Percentiles rank a stretch among this genome's conserved stretches.
Evolutionary conservation across 1,140 invertebrate genomes (phyloP).

Genomic region (Pseudomyrmex cubaensis): DNA sequence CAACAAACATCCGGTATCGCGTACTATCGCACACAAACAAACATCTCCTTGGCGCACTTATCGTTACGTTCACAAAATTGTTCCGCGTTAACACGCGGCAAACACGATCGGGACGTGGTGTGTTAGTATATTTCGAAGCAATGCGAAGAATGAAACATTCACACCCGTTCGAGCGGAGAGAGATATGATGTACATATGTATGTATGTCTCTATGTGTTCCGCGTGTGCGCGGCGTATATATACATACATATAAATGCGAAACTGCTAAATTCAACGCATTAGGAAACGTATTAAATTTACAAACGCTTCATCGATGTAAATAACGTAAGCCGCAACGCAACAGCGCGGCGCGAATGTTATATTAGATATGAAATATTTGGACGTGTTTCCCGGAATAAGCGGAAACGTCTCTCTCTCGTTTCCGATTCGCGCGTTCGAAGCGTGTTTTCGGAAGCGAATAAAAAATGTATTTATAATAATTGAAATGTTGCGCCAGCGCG

Average conservation of each 20-base stretch:
- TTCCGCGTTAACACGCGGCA: neutral
- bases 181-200: neutral
- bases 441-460: neutral
- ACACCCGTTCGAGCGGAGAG: neutral
- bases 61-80: neutral
- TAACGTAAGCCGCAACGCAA: constrained; percentile 19
- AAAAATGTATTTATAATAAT: constrained; percentile 61
- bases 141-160: constrained; percentile 20
- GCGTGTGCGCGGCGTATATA: too few species aligned
- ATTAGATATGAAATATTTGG: constrained; percentile 44
- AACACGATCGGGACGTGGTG: constrained; percentile 4
- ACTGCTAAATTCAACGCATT: constrained; percentile 34
- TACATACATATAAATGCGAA: neutral
- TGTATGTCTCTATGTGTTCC: neutral
- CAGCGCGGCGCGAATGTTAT: constrained; percentile 11
- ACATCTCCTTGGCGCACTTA: constrained; percentile 4
- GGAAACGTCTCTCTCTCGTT: neutral
- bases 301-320: constrained; percentile 43
- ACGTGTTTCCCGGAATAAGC: neutral
- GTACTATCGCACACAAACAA: too few species aligned
- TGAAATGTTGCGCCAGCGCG: constrained; percentile 40
- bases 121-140: neutral
- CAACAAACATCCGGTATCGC: neutral
- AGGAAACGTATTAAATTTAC: constrained; percentile 44
- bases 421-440: neutral